Conservation (phyloP, 64 coral and sea anemone genomes). For the Trachythela sp. region DNA sequence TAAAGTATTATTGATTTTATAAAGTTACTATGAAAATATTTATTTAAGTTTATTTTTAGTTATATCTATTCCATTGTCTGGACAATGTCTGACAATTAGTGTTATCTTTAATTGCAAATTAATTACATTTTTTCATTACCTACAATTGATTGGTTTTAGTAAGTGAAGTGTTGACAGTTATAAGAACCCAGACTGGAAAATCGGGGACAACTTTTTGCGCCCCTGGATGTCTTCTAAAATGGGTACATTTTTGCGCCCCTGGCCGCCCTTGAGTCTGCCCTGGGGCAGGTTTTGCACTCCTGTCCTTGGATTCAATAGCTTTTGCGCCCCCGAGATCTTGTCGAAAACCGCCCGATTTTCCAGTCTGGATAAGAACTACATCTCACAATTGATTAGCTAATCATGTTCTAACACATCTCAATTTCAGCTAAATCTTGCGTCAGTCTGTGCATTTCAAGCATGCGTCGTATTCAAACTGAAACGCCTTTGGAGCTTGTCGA, state of each 20-base stretch:
- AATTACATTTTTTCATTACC: neutral
- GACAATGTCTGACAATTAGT: neutral
- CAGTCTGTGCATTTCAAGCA: conserved; percentile 77
- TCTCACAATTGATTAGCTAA: neutral
- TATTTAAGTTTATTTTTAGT: neutral
- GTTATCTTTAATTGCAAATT: neutral
- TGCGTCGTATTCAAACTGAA: conserved; percentile 63
- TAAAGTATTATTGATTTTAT: conserved; percentile 26
- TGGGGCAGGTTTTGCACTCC: too few species aligned
- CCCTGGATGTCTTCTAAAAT: too few species aligned
- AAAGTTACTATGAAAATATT: too few species aligned
- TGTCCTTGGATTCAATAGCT: too few species aligned
- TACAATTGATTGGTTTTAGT: neutral
- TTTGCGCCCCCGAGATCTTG: too few species aligned
- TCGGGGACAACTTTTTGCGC: too few species aligned
- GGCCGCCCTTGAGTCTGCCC: too few species aligned
- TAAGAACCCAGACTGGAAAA: too few species aligned
- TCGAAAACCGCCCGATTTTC: too few species aligned
- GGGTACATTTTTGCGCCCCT: too few species aligned
- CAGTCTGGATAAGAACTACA: too few species aligned
- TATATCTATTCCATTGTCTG: neutral
- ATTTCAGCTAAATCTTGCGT: conserved; percentile 74
- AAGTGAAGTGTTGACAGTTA: neutral
- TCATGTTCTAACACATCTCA: too few species aligned
- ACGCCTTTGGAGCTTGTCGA: conserved; percentile 85